These are phyloP conservation scores for Pyrocephalus nanus DNA, from an alignment of 2,797 vertebrate genomes.

Conservation along the genomic window DNA sequence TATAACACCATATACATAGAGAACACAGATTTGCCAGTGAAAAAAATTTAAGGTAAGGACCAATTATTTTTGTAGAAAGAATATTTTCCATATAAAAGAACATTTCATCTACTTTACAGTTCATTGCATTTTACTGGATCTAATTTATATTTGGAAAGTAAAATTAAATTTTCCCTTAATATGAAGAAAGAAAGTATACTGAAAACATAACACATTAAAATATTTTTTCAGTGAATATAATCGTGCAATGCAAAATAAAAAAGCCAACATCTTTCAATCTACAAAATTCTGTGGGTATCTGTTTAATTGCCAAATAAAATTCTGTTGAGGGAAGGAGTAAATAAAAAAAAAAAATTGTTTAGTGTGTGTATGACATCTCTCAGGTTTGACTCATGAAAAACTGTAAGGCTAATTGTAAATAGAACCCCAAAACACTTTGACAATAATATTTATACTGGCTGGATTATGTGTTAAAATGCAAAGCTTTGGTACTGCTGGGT, in stretches of 20 bases:
- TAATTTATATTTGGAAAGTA: slow-evolving; percentile 26
- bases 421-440: slow-evolving; percentile 66
- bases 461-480: background rate
- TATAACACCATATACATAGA: background rate
- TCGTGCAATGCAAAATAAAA: background rate
- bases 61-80: slow-evolving; percentile 30
- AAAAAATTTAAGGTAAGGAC: background rate
- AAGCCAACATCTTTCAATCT: background rate
- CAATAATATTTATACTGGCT: background rate
- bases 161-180: slow-evolving; percentile 30
- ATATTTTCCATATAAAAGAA: slow-evolving; percentile 27
- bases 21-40: background rate
- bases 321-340: background rate
- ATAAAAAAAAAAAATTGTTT: background rate
- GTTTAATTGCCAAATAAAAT: background rate
- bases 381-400: background rate
- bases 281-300: background rate
- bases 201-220: background rate
- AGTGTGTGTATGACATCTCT: background rate
- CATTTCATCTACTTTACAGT: slow-evolving; percentile 5
- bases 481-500: background rate
- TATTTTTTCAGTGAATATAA: background rate
- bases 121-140: slow-evolving; percentile 32
- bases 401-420: slow-evolving; percentile 72
- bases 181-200: background rate